These are phyloP conservation scores for Operophtera brumata DNA, from an alignment of 2,888 invertebrate genomes.

Conservation along the genomic window DNA sequence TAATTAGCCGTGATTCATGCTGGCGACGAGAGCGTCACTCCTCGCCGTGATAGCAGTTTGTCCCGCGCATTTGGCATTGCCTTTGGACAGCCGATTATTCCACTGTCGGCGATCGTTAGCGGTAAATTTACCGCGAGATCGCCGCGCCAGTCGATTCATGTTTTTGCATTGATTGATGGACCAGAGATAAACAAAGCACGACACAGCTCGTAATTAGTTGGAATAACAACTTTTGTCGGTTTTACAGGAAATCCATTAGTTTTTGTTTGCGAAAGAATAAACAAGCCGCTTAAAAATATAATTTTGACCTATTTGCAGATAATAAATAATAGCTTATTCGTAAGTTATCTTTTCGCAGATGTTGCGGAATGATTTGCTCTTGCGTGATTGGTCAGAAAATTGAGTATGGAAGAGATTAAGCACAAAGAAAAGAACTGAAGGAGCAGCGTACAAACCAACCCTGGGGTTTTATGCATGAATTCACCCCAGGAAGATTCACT, in stretches of 20 bases:
- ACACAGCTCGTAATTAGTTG: conserved; percentile 27
- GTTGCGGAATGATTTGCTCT: not conserved
- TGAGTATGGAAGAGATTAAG: not conserved
- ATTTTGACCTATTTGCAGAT: conserved; percentile 1
- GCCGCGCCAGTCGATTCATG: conserved; percentile 48
- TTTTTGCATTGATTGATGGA: conserved; percentile 46
- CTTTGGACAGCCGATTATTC: conserved; percentile 75
- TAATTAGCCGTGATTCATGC: conserved; percentile 75
- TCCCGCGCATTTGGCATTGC: conserved; percentile 71
- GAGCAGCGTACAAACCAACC: too few relatives aligned
- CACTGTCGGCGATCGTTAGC: conserved; percentile 70
- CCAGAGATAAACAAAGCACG: conserved; percentile 24
- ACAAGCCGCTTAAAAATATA: conserved; percentile 3
- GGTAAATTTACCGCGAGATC: conserved; percentile 66
- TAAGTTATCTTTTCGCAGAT: not conserved
- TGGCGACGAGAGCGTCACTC: conserved; percentile 62
- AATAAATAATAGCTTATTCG: too few relatives aligned
- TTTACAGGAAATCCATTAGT: conserved; percentile 32
- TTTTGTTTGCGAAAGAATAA: conserved; percentile 18
- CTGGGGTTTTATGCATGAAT: too few relatives aligned
- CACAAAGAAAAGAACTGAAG: not conserved
- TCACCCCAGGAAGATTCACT: too few relatives aligned
- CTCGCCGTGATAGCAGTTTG: conserved; percentile 54
- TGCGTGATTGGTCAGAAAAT: not conserved
- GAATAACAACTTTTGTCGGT: conserved; percentile 28